Conservation (phyloP, 2,888 invertebrate species). For the Lasioglossum pauxillum region DNA sequence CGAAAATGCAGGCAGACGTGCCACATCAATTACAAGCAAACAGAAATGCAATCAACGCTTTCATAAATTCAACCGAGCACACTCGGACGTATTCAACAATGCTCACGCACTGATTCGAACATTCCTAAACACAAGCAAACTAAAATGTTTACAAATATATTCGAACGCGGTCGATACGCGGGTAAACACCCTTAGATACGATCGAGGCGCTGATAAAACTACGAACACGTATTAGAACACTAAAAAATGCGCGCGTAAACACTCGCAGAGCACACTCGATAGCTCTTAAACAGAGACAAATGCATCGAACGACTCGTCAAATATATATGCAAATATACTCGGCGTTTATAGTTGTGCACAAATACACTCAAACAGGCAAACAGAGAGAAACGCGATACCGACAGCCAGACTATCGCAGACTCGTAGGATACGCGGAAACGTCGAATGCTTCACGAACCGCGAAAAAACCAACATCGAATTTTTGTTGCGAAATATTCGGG, state of each 20-base stretch:
- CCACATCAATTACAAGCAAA: neutral
- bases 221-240: neutral
- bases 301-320: neutral
- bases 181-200: too few species aligned
- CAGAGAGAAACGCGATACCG: neutral
- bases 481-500: too few species aligned
- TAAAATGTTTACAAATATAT: too few species aligned
- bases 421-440: conserved; percentile 1
- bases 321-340: neutral
- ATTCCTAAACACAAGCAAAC: too few species aligned
- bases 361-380: too few species aligned
- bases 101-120: neutral
- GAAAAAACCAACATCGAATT: too few species aligned
- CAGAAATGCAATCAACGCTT: neutral
- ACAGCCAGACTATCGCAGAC: neutral
- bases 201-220: neutral
- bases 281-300: neutral
- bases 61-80: neutral
- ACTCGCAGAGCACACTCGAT: neutral
- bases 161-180: too few species aligned
- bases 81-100: neutral
- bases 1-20: neutral
- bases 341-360: neutral
- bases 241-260: neutral
- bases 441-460: neutral